phyloP scores from a whole-genome alignment of 2,113 vertebrate species.

The Mola mola region DNA sequence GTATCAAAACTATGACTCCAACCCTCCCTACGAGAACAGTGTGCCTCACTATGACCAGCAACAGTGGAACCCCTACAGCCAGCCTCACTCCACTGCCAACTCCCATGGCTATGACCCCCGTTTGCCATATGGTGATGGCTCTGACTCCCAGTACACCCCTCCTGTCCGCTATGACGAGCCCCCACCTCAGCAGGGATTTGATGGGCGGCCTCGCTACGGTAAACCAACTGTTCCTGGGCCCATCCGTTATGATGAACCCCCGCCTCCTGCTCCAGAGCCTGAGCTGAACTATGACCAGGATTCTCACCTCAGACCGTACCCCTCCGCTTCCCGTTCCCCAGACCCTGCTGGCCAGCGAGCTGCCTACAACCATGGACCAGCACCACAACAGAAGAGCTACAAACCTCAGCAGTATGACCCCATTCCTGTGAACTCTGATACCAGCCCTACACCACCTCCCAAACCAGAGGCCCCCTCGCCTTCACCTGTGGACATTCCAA shows the following conservation, averaged over 20 bases:
- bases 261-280: constrained; percentile 74
- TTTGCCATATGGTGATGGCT: constrained; percentile 82
- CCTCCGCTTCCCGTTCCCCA: constrained; percentile 57
- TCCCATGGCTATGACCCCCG: constrained; percentile 83
- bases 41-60: constrained; percentile 90
- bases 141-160: constrained; percentile 86
- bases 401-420: constrained; percentile 85
- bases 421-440: constrained; percentile 76
- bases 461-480: constrained; percentile 84
- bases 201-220: constrained; percentile 86
- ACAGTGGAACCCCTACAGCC: constrained; percentile 89
- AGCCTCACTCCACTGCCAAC: constrained; percentile 78
- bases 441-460: constrained; percentile 73
- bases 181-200: constrained; percentile 79
- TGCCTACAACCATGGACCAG: constrained; percentile 80
- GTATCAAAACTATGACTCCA: constrained; percentile 86
- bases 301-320: constrained; percentile 57
- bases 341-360: constrained; percentile 60
- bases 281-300: constrained; percentile 84
- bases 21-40: constrained; percentile 85
- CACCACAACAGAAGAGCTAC: constrained; percentile 83
- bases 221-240: constrained; percentile 82
- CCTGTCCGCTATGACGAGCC: constrained; percentile 89
- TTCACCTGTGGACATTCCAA: constrained; percentile 63
- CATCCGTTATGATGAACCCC: constrained; percentile 85